phyloP scores from a whole-genome alignment of 2,113 vertebrate species.

The Pantherophis guttatus region DNA sequence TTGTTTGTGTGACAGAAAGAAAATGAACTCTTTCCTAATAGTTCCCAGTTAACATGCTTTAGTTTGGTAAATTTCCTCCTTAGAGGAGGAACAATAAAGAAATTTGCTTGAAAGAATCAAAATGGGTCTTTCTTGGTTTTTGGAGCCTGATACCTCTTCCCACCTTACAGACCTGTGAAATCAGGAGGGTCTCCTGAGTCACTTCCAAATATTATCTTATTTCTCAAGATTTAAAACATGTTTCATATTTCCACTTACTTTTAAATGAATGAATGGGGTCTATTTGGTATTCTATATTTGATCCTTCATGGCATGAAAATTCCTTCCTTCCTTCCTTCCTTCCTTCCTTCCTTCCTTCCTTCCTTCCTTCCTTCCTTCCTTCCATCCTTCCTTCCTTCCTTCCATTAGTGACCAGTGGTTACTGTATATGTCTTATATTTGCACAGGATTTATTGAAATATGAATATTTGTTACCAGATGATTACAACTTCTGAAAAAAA shows the following conservation, averaged over 20 bases:
- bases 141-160: not conserved
- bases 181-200: not conserved
- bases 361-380: not conserved
- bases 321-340: not conserved
- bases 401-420: not conserved
- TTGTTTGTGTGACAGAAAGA: not conserved
- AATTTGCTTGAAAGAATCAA: not conserved
- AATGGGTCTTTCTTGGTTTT: not conserved
- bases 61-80: not conserved
- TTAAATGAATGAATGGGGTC: not conserved
- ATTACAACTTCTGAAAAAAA: not conserved
- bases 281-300: not conserved
- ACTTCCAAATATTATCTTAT: not conserved
- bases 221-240: not conserved
- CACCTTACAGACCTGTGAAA: not conserved
- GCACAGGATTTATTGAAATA: not conserved
- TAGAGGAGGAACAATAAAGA: not conserved
- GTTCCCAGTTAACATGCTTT: not conserved
- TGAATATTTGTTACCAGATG: not conserved
- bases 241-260: not conserved
- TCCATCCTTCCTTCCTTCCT: not conserved
- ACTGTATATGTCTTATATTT: not conserved
- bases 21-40: not conserved
- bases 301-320: not conserved
- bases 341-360: not conserved